Conservation (phyloP, 2,888 invertebrate genomes). For the Tromatobia lineatoria region DNA sequence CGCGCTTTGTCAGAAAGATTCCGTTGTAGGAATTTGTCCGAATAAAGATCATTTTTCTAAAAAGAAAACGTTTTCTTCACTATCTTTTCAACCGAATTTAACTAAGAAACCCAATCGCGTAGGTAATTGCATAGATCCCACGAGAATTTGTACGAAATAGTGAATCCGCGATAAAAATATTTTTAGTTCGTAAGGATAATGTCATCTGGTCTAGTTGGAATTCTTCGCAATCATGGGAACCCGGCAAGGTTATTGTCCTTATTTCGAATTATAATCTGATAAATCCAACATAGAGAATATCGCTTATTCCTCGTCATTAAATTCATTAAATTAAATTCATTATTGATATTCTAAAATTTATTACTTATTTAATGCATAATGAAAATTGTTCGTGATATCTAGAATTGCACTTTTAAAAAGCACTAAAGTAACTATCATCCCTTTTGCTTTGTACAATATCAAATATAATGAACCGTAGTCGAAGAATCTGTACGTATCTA, state of each 20-base stretch:
- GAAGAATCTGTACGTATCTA: no score
- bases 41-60: background rate
- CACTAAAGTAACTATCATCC: no score
- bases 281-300: background rate
- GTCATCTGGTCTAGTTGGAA: background rate
- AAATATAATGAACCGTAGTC: no score
- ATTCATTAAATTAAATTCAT: no score
- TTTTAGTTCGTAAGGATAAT: background rate
- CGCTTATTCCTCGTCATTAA: slow-evolving; percentile 36
- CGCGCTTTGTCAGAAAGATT: no score
- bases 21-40: background rate
- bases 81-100: background rate
- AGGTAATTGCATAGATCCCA: no score
- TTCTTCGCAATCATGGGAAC: slow-evolving; percentile 64
- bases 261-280: background rate
- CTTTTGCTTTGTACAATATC: no score
- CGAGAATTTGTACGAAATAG: slow-evolving; percentile 20
- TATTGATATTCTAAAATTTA: no score
- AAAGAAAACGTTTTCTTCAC: background rate
- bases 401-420: no score
- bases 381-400: no score
- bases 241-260: slow-evolving; percentile 67
- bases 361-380: no score
- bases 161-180: background rate
- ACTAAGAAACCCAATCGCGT: slow-evolving; percentile 13